Evolutionary conservation across 1,140 invertebrate species (phyloP), one percentile per base, ranked within the genome.

Genomic region (Drosophila lini): DNA sequence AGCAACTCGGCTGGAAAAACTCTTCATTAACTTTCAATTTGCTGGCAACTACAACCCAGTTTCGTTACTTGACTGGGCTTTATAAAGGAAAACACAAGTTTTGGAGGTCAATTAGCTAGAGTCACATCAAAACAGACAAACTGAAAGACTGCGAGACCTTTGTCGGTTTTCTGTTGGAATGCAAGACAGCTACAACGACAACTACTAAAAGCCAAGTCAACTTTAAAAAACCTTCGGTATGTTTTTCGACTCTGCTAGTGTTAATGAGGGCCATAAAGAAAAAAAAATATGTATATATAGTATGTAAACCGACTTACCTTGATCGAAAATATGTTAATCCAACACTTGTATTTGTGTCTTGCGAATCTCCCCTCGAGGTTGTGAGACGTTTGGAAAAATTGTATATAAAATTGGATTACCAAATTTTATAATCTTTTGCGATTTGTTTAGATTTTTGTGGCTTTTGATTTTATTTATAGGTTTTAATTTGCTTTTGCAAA

Each of bases 61-160:
- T 67, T 59, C 47, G 31, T 71, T 67, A 47, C 52, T 38, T 7
- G 8, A 22, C 32, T 15, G 55, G n/a, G 55, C 60, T 78, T 56
- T 41, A 64, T 53, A 74, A 63, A 64, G 56, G 45, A 64, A 71
- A 78, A 75, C 76, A 80, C 68, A 50, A 62, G 53, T 64, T 38
- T 89, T 88, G 63, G 84, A 88, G 83, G 83, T 89, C 83, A 88
- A 86, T 86, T 86, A 88, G 76, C 68, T 64, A 71, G 63, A 81
- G 64, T 78, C 74, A 70, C 73, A 80, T 74, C 48, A 45, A 19
- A 59, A 70, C 44, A 56, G 57, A 13, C 44, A 25, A 11, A 45
- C 48, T 50, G 2, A 31, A 28, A 34, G 48, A 52, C 48, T 19
- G 16, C 16, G 31, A 34, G 53, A 34, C 55, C 52, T 71, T 52